Conservation (phyloP, 2,113 vertebrate genomes). For the Sylvilagus bachmani region DNA sequence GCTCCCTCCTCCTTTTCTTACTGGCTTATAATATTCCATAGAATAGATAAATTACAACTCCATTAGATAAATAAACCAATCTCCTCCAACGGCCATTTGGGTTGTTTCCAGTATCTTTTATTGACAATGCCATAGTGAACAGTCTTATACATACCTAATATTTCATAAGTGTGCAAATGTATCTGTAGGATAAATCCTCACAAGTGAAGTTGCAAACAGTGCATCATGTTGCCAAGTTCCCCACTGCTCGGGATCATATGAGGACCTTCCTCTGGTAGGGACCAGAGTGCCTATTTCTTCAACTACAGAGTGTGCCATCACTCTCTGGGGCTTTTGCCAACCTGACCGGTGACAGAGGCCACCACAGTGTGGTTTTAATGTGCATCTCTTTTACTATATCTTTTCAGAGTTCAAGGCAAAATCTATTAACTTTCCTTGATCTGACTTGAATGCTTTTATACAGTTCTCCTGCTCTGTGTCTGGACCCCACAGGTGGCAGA, state of each 20-base stretch:
- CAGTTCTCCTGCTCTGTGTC: neutral
- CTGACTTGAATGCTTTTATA: neutral
- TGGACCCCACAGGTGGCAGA: neutral
- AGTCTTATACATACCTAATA: neutral
- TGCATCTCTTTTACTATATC: constrained; percentile 28
- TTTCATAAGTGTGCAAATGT: neutral
- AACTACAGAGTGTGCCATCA: neutral
- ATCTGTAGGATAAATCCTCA: neutral
- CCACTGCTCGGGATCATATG: neutral
- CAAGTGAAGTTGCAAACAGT: neutral
- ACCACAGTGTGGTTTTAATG: constrained; percentile 4
- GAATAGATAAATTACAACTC: neutral
- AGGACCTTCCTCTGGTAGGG: neutral
- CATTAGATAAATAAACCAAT: neutral
- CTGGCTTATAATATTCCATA: neutral
- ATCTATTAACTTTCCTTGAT: neutral
- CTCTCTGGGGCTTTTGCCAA: neutral
- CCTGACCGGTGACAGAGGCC: neutral
- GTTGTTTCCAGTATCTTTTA: neutral
- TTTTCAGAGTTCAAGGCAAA: constrained; percentile 17
- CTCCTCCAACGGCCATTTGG: neutral
- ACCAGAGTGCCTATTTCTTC: neutral
- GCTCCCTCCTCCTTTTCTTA: neutral
- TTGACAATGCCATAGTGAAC: neutral
- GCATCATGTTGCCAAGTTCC: neutral